Base-by-base conservation (phyloP, 2,888 invertebrate genomes). In the Sinopyrophorus schimmeli region DNA sequence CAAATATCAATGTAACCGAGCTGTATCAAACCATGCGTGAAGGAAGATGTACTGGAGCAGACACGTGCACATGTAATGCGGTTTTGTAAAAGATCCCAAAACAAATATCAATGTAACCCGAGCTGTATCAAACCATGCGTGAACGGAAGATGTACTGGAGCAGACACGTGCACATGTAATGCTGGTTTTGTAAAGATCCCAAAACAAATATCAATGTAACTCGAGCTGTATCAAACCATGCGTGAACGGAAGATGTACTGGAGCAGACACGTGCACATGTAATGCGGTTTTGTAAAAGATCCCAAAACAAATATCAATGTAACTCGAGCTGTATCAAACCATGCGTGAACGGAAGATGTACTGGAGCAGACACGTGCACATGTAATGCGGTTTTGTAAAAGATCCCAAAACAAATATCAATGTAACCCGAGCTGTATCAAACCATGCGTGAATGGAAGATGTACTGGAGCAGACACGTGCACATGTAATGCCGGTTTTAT, bases 1-100 rank as follows among this genome's bases (percentile, higher is more conserved):
- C 27, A 56, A 51, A 28, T 59, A 53, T 34, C 48, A 55, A 24
- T 69, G 68, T 31, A 20, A 55, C 11, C 67, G 1, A 38, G 21
- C 6, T 69, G 69, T 30, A 38, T 28, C 0, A 69, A 53, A 27
- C 43, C 54, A 10, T 69, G 69, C 39, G 6, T 74, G 7, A 77
- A 79, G 78, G 78, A 1, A 71, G 71, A 31, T 80, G 80, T 50
- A 73, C 75, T 1, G 54, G 48, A 3, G 60, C 60, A 3, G 55
- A 60, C 28, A 49, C 31, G 3, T 63, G 63, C 30, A 15, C 26
- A n/a, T 63, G 62, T 10, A 46, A 52, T 10, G 17, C 16, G 62
- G 59, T 0, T 58, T 61, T 5, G 20, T 39, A 2, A 39, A 32
- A 31, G 50, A 56, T 21, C 34, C 14, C 9, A 54, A 34, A 43